phyloP scores from a whole-genome alignment of 2,888 invertebrate species.

The Drepanosiphum platanoidis region DNA sequence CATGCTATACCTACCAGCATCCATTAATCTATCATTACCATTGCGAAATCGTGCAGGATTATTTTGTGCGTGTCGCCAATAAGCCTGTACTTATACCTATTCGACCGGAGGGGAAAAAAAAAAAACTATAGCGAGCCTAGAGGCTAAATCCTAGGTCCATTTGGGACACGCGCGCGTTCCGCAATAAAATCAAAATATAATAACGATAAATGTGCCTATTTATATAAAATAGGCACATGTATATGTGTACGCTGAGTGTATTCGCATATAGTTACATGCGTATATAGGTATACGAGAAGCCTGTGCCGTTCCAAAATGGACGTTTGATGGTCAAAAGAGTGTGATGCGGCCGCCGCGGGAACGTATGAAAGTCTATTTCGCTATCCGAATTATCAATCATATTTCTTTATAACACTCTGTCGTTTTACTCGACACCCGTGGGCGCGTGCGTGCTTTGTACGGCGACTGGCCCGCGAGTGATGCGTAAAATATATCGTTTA shows the following conservation, averaged over 20 bases:
- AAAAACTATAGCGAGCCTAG: background rate
- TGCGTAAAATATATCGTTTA: background rate
- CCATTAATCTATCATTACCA: conserved; percentile 21
- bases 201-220: too few relatives aligned
- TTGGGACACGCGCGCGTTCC: conserved; percentile 24
- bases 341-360: background rate
- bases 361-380: background rate
- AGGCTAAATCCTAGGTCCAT: background rate
- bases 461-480: background rate
- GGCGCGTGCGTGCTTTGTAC: background rate
- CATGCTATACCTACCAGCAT: conserved; percentile 5
- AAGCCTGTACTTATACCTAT: background rate
- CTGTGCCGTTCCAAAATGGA: conserved; percentile 16
- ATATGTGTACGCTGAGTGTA: background rate
- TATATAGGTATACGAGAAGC: conserved; percentile 6
- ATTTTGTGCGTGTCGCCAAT: background rate
- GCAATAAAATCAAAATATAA: background rate
- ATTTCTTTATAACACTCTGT: background rate
- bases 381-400: conserved; percentile 14
- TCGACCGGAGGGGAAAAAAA: background rate
- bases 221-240: too few relatives aligned
- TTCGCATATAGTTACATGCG: background rate
- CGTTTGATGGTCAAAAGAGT: conserved; percentile 6
- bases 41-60: conserved; percentile 2
- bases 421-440: background rate